Evolutionary conservation across 1,140 invertebrate genomes (phyloP), one percentile per base, ranked within the genome.

Genomic region (Lutraria rhynchaena): DNA sequence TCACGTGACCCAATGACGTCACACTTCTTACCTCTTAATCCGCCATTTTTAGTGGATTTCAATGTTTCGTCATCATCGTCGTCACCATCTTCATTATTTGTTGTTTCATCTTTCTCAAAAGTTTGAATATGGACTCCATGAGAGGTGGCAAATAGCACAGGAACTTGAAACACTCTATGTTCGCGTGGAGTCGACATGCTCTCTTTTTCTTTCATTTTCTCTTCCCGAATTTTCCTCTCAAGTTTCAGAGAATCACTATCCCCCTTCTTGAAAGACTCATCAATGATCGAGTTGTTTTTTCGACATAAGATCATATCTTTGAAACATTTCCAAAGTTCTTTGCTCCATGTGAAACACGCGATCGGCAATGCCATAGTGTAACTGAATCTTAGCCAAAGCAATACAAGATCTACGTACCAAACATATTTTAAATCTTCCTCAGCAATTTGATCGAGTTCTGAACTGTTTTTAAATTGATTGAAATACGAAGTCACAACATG

Each of bases 101-200:
- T 80, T 24, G 57, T 65, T 17, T 84, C 74, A 58, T 58, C 76
- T 35, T 75, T 53, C 31, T 83, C 75, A 9, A 55, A 83, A 17
- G 86, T 90, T 77, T 89, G 83, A 22, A 91, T 87, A 58, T 89
- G 89, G 3, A 91, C 87, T n/a, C 90, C 90, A 53, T 88, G 78
- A n/a, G 89, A 85, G 4, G 89, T 91, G 13, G 90, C 90, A 87
- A 91, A 91, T 27, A 91, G 81, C 13, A 91, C 90, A 9, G 90
- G 90, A 31, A 90, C 87, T 51, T 87, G 87, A 49, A 89, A 71
- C 5, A 85, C 82, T 53, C 49, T 77, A 63, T 75, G 80, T 82
- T 60, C 69, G 53, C 65, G 69, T 74, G n/a, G 41, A 67, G 49
- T 81, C 35, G 73, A 78, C 80, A 63, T 69, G 49, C 49, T 57